These are phyloP conservation scores for Rana temporaria DNA, from an alignment of 2,113 vertebrate genomes.

Conservation along the genomic window DNA sequence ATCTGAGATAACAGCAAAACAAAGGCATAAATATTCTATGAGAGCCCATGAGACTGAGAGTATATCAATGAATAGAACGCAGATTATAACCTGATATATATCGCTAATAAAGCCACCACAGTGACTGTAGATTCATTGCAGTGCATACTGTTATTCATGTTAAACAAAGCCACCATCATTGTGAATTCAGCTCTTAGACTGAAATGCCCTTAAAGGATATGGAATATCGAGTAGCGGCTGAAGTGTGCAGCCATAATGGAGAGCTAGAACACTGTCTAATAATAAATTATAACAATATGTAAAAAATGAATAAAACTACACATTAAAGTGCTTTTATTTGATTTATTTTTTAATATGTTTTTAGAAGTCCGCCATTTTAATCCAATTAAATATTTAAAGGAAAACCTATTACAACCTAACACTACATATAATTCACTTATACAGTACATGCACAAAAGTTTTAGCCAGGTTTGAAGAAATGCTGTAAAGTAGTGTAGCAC, in stretches of 20 bases:
- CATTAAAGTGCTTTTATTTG: no score
- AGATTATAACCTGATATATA: constrained; percentile 14
- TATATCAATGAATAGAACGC: constrained; percentile 13
- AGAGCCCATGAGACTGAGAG: not conserved
- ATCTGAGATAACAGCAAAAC: not conserved
- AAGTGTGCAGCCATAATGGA: not conserved
- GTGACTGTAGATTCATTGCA: not conserved
- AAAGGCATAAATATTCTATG: not conserved
- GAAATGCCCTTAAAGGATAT: constrained; percentile 8
- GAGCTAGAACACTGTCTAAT: not conserved
- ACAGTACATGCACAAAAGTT: no score
- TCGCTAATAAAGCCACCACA: constrained; percentile 1
- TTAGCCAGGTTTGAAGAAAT: no score
- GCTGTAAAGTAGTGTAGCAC: no score
- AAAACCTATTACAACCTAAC: no score
- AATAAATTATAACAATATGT: no score
- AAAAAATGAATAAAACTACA: no score
- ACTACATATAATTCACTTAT: no score
- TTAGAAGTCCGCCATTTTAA: no score
- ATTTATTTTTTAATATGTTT: no score
- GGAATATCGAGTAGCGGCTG: not conserved
- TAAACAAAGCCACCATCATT: not conserved
- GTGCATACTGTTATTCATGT: not conserved
- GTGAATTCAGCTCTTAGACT: not conserved
- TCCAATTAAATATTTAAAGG: no score